Evolutionary conservation across 2,797 vertebrate species (phyloP).

Genomic region (Takifugu ocellatus): DNA sequence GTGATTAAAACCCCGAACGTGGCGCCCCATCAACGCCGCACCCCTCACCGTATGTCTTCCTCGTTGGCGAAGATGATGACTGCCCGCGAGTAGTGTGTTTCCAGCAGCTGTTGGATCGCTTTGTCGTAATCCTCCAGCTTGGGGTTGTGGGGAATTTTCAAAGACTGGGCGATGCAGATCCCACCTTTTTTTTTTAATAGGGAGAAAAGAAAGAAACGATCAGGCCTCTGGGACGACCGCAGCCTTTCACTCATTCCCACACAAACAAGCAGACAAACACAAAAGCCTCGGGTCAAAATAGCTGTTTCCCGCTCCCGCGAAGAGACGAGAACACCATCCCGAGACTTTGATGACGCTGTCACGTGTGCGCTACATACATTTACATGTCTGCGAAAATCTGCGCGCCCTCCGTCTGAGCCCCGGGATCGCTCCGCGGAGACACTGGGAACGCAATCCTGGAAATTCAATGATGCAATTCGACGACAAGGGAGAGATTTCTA

Average conservation of each 20-base stretch:
- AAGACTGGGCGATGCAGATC: constrained; percentile 92
- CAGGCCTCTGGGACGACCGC: constrained; percentile 39
- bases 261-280: constrained; percentile 7
- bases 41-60: constrained; percentile 90
- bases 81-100: constrained; percentile 86
- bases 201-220: constrained; percentile 46
- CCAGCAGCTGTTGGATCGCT: constrained; percentile 87
- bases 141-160: constrained; percentile 89
- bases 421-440: constrained; percentile 38
- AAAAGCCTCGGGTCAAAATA: constrained; percentile 41
- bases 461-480: constrained; percentile 57
- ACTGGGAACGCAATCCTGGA: constrained; percentile 50
- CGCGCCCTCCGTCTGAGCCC: constrained; percentile 30
- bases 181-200: constrained; percentile 76
- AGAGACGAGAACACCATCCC: constrained; percentile 35
- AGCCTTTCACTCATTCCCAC: constrained; percentile 22
- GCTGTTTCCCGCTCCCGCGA: constrained; percentile 13
- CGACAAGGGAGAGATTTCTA: constrained; percentile 49
- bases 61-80: constrained; percentile 91
- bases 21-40: constrained; percentile 22
- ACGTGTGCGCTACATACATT: constrained; percentile 36
- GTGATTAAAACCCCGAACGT: constrained; percentile 59
- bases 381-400: constrained; percentile 47
- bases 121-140: constrained; percentile 87
- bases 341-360: constrained; percentile 40